Base-by-base conservation (phyloP, 2,797 vertebrate genomes). In the Chaetophractus vellerosus region DNA sequence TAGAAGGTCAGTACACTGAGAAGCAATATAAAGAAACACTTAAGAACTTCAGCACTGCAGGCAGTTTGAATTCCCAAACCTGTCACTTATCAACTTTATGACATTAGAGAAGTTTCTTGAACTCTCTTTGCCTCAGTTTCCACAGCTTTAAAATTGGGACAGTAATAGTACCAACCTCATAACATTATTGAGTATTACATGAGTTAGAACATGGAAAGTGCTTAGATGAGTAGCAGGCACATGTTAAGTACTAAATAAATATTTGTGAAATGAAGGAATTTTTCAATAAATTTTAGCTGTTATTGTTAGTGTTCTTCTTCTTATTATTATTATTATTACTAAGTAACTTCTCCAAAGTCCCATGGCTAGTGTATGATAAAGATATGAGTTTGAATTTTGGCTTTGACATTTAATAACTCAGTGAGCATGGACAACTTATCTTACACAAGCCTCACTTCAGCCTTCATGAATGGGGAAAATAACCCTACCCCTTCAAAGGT, bases 1-100 rank as follows among this genome's bases (percentile, higher is more conserved):
- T 15, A 72, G 45, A 79, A 33, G 16, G 26, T 19, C 19, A 21
- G 12, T 48, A 15, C 48, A 4, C 28, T 28, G 6, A 55, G 28
- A 66, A 36, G 2, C 33, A 66, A 9, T 10, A 0, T 0, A 21
- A 57, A 38, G 33, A 55, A 55, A 15, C 0, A 0, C 12, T 69
- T 26, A 41, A n/a, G 3, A 41, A 7, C 36, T n/a, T 55, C 6
- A 16, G 0, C 26, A 3, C 24, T 48, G 19, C 6, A 6, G 5
- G 4, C 14, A 0, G 10, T 9, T 55, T 64, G 68, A 12, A 16
- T 31, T 41, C 33, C 68, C 33, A 28, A 14, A 33, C 31, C 0
- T 9, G 23, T 11, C 18, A 1, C 10, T 50, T 16, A 16, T 59
- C 10, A 57, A 14, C 38, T 82, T 28, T 26, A 50, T 82, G 50